Base-by-base conservation (phyloP, 2,113 vertebrate species). In the Dipodomys stephensi region DNA sequence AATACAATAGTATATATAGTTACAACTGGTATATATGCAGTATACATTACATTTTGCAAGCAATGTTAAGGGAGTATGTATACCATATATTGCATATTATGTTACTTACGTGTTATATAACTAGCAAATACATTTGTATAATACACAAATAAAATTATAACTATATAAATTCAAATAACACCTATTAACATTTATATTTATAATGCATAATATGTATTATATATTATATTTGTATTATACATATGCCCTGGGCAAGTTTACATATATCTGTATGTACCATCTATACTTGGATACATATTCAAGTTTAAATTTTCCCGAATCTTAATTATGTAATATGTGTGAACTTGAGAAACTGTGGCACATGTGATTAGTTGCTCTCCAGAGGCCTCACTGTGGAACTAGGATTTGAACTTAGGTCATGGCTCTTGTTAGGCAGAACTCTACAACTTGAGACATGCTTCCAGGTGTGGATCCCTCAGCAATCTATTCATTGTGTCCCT, bases 261-360 rank as follows among this genome's bases (percentile, higher is more conserved):
- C 44, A 46, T 69, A 49, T 30, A 0, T 73, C 6, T 67, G 20
- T 72, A 27, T 60, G 25, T 16, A 86, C 44, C 16, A 16, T 67
- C 9, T 72, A 7, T 32, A 67, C 72, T 68, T 95, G 53, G 18
- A 68, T 83, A 23, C 10, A 39, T 76, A 7, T 53, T 69, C 25
- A 95, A 72, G 67, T 65, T 87, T 22, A 73, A 84, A 73, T 27
- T 83, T 89, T 57, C 27, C 6, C 89, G 20, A 91, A 89, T 92
- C 92, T 88, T 73, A 88, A 71, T 73, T 83, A 39, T 60, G 15
- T 80, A 65, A 15, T 44, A 6, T 74, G 30, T 91, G 68, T 95
- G 78, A 81, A 72, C 46, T 13, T 67, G 25, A 65, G 62, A 67
- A 92, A n/a, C 72, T 71, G 35, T 20, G 57, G 28, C 2, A 30